Evolutionary conservation across 2,113 vertebrate species (phyloP).

Genomic region (Pteropus alecto): DNA sequence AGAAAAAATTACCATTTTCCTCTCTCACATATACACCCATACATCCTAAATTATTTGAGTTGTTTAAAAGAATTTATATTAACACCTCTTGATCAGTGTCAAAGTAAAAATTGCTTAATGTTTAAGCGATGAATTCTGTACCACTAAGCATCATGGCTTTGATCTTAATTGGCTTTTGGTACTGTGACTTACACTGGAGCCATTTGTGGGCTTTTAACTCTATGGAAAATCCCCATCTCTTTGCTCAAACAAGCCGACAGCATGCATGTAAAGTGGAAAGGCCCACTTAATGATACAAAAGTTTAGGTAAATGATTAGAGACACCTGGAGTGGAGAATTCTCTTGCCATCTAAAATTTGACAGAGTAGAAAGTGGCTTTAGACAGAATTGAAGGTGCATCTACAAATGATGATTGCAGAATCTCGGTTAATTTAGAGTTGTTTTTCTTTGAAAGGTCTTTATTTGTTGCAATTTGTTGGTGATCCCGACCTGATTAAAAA

Average conservation of each 20-base stretch:
- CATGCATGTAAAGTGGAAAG: constrained; percentile 55
- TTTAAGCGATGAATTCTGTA: constrained; percentile 76
- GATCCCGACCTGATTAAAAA: not conserved
- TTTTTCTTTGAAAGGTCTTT: constrained; percentile 41
- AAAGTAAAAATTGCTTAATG: constrained; percentile 81
- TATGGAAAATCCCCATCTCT: constrained; percentile 51
- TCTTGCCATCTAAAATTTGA: constrained; percentile 76
- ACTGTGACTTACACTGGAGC: constrained; percentile 73
- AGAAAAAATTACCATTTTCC: constrained; percentile 58
- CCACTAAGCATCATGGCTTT: constrained; percentile 77
- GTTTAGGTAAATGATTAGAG: constrained; percentile 74
- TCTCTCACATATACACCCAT: not conserved
- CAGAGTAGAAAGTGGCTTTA: constrained; percentile 68
- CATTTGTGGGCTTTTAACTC: constrained; percentile 79
- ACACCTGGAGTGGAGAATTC: constrained; percentile 69
- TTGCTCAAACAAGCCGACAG: constrained; percentile 56
- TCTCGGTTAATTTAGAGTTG: not conserved
- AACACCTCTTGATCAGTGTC: constrained; percentile 81
- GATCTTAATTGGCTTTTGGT: constrained; percentile 83
- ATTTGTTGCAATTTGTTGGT: constrained; percentile 7
- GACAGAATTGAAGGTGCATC: constrained; percentile 62
- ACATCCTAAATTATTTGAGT: constrained; percentile 76
- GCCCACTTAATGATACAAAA: constrained; percentile 76
- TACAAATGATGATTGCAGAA: constrained; percentile 56
- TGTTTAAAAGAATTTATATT: constrained; percentile 81